Conservation (phyloP, 2,113 vertebrate genomes). For the Spea multiplicata region DNA sequence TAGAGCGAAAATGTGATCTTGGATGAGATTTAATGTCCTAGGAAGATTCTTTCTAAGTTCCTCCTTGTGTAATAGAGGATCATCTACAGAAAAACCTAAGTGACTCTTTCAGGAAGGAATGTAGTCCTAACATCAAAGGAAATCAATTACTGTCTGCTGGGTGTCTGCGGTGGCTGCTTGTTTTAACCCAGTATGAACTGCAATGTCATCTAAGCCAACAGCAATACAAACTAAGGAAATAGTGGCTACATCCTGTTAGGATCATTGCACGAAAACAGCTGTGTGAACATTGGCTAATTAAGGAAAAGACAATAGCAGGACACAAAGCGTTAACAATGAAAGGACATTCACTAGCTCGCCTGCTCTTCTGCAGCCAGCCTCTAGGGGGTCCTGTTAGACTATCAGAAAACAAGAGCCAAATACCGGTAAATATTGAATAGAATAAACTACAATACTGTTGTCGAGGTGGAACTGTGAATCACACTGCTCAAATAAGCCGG, state of each 20-base stretch:
- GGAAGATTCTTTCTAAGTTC: constrained; percentile 10
- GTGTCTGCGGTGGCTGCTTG: constrained; percentile 47
- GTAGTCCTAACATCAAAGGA: constrained; percentile 41
- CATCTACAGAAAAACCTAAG: constrained; percentile 34
- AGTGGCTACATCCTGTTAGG: constrained; percentile 69
- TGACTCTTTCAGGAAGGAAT: constrained; percentile 46
- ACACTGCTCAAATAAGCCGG: not conserved
- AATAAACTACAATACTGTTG: not conserved
- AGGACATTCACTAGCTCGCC: constrained; percentile 37
- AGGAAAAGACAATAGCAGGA: constrained; percentile 73
- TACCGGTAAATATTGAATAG: not conserved
- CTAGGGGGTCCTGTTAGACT: constrained; percentile 54
- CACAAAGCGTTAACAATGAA: constrained; percentile 54
- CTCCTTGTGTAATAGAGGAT: constrained; percentile 33
- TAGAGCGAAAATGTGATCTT: constrained; percentile 16
- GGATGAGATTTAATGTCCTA: constrained; percentile 4
- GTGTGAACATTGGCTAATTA: constrained; percentile 56
- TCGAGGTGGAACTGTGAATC: not conserved
- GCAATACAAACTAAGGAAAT: constrained; percentile 74
- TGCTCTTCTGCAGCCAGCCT: constrained; percentile 51
- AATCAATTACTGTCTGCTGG: constrained; percentile 43
- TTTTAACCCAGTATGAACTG: constrained; percentile 60
- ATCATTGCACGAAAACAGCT: constrained; percentile 59
- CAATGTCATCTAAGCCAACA: constrained; percentile 65
- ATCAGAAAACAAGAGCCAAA: constrained; percentile 30